Conservation (phyloP, 2,888 invertebrate species). For the Drosophila siamana region DNA sequence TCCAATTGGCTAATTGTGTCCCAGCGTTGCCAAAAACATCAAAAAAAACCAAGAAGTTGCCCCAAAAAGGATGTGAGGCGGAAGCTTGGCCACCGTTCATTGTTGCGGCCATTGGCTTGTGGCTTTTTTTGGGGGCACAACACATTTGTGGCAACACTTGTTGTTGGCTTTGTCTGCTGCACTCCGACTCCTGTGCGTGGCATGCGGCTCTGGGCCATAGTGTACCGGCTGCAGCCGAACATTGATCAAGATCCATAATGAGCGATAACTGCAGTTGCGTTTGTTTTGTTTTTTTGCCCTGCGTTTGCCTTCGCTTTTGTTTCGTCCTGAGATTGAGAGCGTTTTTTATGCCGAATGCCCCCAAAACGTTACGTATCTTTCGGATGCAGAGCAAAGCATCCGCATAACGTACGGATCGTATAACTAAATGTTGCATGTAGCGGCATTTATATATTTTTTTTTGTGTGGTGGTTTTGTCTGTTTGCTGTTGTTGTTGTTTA, state of each 20-base stretch:
- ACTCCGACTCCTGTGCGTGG: constrained; percentile 35
- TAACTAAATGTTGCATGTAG: constrained; percentile 51
- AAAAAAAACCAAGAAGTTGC: constrained; percentile 42
- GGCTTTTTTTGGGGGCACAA: constrained; percentile 54
- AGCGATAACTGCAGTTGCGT: constrained; percentile 74
- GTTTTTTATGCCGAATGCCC: constrained; percentile 53
- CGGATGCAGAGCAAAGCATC: constrained; percentile 67
- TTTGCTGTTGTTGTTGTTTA: constrained; percentile 25
- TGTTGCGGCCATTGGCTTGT: constrained; percentile 46
- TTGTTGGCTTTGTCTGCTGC: constrained; percentile 66
- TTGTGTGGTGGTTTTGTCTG: constrained; percentile 20
- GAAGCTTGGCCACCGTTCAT: constrained; percentile 54
- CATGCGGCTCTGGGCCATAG: constrained; percentile 36
- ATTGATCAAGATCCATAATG: constrained; percentile 80
- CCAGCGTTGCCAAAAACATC: constrained; percentile 15
- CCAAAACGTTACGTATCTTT: constrained; percentile 60
- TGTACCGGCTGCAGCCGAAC: neutral
- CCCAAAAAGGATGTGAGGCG: constrained; percentile 75
- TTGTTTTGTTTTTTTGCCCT: constrained; percentile 33
- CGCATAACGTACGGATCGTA: constrained; percentile 50
- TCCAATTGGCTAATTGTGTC: constrained; percentile 48
- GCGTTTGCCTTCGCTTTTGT: constrained; percentile 61
- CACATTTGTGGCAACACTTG: constrained; percentile 69
- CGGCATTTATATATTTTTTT: too few species aligned
- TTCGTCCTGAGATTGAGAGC: constrained; percentile 77